Evolutionary conservation across 2,797 vertebrate genomes (phyloP), one percentile per base, ranked within the genome.

Genomic region (Lepilemur septentrionalis): DNA sequence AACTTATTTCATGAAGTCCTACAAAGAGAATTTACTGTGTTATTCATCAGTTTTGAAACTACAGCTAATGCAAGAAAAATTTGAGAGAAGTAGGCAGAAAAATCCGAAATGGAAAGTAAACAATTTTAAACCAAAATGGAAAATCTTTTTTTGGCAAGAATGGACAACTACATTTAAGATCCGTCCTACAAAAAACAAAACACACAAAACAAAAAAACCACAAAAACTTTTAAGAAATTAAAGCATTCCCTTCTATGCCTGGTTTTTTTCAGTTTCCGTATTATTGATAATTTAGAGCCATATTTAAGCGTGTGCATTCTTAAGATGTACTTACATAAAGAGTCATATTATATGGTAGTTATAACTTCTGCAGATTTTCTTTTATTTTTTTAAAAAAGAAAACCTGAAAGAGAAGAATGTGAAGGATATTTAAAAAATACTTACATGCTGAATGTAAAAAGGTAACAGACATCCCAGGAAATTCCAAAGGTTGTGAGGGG

Each of bases 401-500:
- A 69, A 48, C 41, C 48, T 88, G 92, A 90, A 52, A 76, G 69
- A 91, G 25, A 83, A 92, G 35, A 88, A 85, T 3, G 1, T 20
- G 3, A 86, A 91, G 41, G 61, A 17, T 69, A 63, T 80, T 96
- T 97, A 0, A 95, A 95, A 95, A 98, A 98, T 98, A 99, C 99
- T 99, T 98, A 99, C 99, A 97, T 99, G 99, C 99, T 99, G 97
- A 94, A 97, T 1, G 30, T 65, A 96, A 23, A 84, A 97, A 95
- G 89, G 8, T 92, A 95, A 85, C 59, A 97, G 89, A 96, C 57
- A 97, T 43, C 95, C 97, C 0, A 92, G 96, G 61, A 73, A 97
- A 96, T 96, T 90, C 95, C 98, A 96, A 91, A 95, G 59, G 95
- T 95, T 94, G 93, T 86, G 89, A 86, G 81, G 75, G 88, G 75